Evolutionary conservation across 2,888 invertebrate species (phyloP), one percentile per base, ranked within the genome.

Genomic region (Pharmacophagus antenor): DNA sequence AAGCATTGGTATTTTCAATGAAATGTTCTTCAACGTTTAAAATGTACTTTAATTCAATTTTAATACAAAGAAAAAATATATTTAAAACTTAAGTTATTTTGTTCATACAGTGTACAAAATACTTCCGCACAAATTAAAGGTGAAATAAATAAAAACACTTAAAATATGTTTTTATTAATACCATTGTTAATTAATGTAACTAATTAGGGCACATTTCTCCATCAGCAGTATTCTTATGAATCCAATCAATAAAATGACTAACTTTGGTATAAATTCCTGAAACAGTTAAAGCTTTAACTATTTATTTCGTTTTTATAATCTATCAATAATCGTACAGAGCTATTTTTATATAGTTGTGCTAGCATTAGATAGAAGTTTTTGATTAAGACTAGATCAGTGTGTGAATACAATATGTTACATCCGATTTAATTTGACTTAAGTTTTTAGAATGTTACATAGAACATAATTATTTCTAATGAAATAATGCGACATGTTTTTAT

Each of bases 231-330:
- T 89, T 70, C 27, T 68, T 48, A n/a, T 63, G 61, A 51, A 93
- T 92, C 93, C 93, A 93, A 55, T 90, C 85, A 42, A 92, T 74
- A 72, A 88, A 93, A 65, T 91, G 74, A 60, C 92, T 92, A n/a
- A 93, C 92, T 72, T 93, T 92, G 0, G 93, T 93, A 68, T 93
- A 93, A 17, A 93, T 84, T 17, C 93, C 93, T 79, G 89, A 23
- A 56, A 56, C 17, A 44, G 42, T 18, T 18, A 44, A 44, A 44
- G 2, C 27, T 8, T 2, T 27, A 27, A 27, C 5, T 27, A 27
- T 10, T 27, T 10, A 10, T 27, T 27, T 1, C 10, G 27, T 7
- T 27, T 27, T 7, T 10, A 8, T 27, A n/a, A n/a, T n/a, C n/a
- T n/a, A n/a, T n/a, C n/a, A n/a, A n/a, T n/a, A n/a, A n/a, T n/a